Percentiles rank a stretch among this genome's conserved stretches.
These are phyloP conservation scores for Empis livida DNA, from an alignment of 2,888 invertebrate genomes.

Conservation along the genomic window DNA sequence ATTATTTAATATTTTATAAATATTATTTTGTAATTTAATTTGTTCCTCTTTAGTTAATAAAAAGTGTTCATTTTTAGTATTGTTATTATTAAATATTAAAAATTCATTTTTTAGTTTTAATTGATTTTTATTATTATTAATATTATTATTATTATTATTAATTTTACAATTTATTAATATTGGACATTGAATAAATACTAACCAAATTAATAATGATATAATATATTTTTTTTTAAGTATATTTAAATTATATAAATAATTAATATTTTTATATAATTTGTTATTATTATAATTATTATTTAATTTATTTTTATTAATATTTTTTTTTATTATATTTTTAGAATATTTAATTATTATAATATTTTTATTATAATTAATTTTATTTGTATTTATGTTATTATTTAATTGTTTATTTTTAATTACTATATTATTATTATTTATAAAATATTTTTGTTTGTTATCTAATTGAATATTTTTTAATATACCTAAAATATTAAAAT, in stretches of 20 bases:
- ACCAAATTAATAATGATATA: conserved; percentile 29
- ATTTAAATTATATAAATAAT: conserved; percentile 12
- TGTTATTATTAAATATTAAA: no score
- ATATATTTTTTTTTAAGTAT: conserved; percentile 19
- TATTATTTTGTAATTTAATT: no score
- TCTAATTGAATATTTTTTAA: neutral
- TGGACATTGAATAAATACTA: conserved; percentile 30
- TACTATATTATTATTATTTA: no score
- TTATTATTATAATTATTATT: neutral
- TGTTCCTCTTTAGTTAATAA: no score
- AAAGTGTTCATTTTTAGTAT: no score
- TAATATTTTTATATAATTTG: neutral
- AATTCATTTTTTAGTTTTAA: no score
- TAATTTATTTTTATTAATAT: no score
- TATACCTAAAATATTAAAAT: neutral
- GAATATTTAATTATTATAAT: neutral
- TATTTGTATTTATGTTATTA: neutral
- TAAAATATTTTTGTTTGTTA: no score
- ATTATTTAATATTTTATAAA: no score
- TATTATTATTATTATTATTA: conserved; percentile 6
- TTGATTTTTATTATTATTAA: no score
- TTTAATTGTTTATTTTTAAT: no score
- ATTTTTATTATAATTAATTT: neutral
- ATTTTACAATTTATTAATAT: conserved; percentile 26
- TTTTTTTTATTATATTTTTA: no score